Evolutionary conservation across 2,888 invertebrate species (phyloP).

Genomic region (Syrista parreyssii): DNA sequence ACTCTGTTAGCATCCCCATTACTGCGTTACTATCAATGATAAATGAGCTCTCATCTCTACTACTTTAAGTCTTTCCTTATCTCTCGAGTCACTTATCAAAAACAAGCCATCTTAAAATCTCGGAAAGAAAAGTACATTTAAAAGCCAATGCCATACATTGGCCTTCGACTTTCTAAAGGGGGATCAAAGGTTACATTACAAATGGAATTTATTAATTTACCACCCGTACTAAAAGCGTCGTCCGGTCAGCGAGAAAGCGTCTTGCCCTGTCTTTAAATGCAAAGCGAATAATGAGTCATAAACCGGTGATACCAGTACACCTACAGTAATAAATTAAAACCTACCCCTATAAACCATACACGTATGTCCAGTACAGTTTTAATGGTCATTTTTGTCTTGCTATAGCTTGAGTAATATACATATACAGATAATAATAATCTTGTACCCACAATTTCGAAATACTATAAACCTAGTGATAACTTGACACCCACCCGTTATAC

Average conservation of each 20-base stretch:
- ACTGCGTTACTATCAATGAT: neutral
- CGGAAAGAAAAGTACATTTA: neutral
- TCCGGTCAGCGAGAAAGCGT: neutral
- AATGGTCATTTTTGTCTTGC: too few relatives aligned
- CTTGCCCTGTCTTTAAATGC: neutral
- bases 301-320: neutral
- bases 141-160: neutral
- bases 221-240: neutral
- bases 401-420: too few relatives aligned
- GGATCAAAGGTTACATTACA: neutral
- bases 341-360: neutral
- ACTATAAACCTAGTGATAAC: neutral
- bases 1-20: neutral
- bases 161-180: constrained; percentile 2
- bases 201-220: neutral
- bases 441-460: neutral
- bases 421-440: too few relatives aligned
- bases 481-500: neutral
- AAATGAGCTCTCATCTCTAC: neutral
- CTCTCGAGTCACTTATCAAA: neutral
- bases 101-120: neutral
- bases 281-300: neutral
- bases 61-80: neutral
- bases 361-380: too few relatives aligned
- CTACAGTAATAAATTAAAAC: neutral